These are phyloP conservation scores for Calliscelio sp. DNA, from an alignment of 2,888 invertebrate species.

Conservation along the genomic window DNA sequence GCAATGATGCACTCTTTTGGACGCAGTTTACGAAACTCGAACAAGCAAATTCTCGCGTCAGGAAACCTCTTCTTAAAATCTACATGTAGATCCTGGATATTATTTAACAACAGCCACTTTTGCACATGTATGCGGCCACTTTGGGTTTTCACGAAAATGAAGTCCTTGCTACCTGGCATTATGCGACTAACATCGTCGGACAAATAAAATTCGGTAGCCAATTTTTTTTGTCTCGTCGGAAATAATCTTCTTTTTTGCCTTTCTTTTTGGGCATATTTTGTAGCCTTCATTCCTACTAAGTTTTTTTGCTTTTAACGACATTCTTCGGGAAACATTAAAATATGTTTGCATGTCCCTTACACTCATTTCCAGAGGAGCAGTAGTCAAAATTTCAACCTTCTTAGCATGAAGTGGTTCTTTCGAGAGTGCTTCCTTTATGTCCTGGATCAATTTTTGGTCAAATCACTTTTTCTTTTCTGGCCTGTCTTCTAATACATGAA, in stretches of 20 bases:
- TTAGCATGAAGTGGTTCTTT: slow-evolving; percentile 26
- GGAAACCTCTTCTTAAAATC: slow-evolving; percentile 27
- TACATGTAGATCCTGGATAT: slow-evolving; percentile 30
- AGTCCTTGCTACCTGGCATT: slow-evolving; percentile 43
- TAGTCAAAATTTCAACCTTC: slow-evolving; percentile 39
- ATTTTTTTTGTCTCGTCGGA: slow-evolving; percentile 10
- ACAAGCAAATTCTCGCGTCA: slow-evolving; percentile 34
- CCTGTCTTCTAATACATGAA: slow-evolving; percentile 11
- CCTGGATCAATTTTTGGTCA: slow-evolving; percentile 3
- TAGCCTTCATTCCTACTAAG: slow-evolving; percentile 23
- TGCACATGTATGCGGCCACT: slow-evolving; percentile 26
- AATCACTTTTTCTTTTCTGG: not conserved
- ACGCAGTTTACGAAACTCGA: slow-evolving; percentile 39
- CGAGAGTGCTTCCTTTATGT: slow-evolving; percentile 7
- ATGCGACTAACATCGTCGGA: slow-evolving; percentile 52
- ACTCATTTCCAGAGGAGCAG: slow-evolving; percentile 13
- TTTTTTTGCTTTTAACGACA: slow-evolving; percentile 40
- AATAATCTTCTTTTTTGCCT: slow-evolving; percentile 13
- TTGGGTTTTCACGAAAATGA: slow-evolving; percentile 30
- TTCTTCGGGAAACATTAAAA: slow-evolving; percentile 38
- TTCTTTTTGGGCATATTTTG: slow-evolving; percentile 24
- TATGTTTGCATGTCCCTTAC: slow-evolving; percentile 26
- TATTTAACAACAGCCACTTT: slow-evolving; percentile 31
- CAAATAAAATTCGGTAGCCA: slow-evolving; percentile 52
- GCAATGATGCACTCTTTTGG: slow-evolving; percentile 54